A percentile compares a stretch with the other conserved stretches of the same genome.
Evolutionary conservation across 2,113 vertebrate genomes (phyloP).

Genomic region (Ctenodactylus gundi): DNA sequence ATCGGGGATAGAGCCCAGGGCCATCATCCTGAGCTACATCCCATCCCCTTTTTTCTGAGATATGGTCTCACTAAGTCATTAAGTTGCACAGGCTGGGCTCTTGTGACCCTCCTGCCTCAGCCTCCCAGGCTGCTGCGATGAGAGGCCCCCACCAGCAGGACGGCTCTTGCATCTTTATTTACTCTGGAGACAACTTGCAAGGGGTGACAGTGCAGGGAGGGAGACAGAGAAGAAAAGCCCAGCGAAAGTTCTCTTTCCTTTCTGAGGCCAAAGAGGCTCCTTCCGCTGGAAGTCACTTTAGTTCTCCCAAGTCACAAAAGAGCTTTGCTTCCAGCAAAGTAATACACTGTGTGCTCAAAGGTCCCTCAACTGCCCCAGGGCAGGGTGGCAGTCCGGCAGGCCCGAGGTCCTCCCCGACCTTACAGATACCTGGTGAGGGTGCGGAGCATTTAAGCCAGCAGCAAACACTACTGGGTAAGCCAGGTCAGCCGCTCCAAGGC

Average conservation of each 20-base stretch:
- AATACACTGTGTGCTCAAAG: neutral
- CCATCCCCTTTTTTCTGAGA: too few relatives aligned
- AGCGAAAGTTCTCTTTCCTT: neutral
- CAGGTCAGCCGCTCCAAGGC: constrained; percentile 90
- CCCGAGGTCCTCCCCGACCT: constrained; percentile 58
- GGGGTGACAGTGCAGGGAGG: too few relatives aligned
- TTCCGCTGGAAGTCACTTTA: neutral
- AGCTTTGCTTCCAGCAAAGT: neutral
- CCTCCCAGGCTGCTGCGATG: too few relatives aligned
- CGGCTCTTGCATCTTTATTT: neutral
- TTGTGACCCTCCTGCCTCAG: too few relatives aligned
- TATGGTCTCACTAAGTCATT: too few relatives aligned
- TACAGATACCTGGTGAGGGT: constrained; percentile 92
- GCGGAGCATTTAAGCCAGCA: constrained; percentile 87
- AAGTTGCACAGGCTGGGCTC: too few relatives aligned
- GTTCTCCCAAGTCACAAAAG: neutral
- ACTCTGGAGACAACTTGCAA: too few relatives aligned
- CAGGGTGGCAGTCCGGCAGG: neutral
- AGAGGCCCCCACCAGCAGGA: too few relatives aligned
- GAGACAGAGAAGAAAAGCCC: neutral
- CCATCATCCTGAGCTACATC: too few relatives aligned
- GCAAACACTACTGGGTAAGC: constrained; percentile 89
- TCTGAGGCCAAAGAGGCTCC: neutral
- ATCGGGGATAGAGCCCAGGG: too few relatives aligned
- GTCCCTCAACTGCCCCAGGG: neutral